These are phyloP conservation scores for Oscheius sp. DNA, from an alignment of 2,888 invertebrate species.

Conservation along the genomic window DNA sequence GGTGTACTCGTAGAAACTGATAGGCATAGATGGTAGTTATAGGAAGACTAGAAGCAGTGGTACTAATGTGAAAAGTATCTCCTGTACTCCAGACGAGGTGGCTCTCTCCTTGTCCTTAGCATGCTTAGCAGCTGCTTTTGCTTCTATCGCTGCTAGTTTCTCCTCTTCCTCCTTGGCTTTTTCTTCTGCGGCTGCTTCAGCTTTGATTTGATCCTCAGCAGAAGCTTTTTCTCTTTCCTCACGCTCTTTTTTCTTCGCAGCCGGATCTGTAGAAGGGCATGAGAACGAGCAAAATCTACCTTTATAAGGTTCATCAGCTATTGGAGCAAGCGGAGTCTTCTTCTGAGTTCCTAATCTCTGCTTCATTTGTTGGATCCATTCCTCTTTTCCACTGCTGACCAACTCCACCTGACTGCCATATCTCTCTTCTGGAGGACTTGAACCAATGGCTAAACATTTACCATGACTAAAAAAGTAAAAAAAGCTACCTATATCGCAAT, in stretches of 20 bases:
- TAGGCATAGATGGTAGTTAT: conserved; percentile 15
- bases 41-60: conserved; percentile 1
- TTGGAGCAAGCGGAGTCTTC: conserved; percentile 21
- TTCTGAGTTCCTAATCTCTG: conserved; percentile 32
- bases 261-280: conserved; percentile 39
- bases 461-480: not conserved
- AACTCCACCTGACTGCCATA: conserved; percentile 62
- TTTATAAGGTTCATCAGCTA: conserved; percentile 55
- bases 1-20: conserved; percentile 25
- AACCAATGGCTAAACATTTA: conserved; percentile 47
- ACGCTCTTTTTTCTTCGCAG: conserved; percentile 47
- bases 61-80: not conserved
- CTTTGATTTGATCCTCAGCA: conserved; percentile 40
- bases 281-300: conserved; percentile 23
- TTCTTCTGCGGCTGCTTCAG: conserved; percentile 36
- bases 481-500: conserved; percentile 61
- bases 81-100: not conserved
- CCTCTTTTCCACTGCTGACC: conserved; percentile 65
- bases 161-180: conserved; percentile 39
- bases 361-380: conserved; percentile 68
- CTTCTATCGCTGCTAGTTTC: not conserved
- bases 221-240: conserved; percentile 46
- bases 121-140: conserved; percentile 11
- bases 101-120: not conserved
- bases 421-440: conserved; percentile 48